Evolutionary conservation across 2,797 vertebrate species (phyloP), one percentile per base, ranked within the genome.

Genomic region (Hephaestus fuliginosus): DNA sequence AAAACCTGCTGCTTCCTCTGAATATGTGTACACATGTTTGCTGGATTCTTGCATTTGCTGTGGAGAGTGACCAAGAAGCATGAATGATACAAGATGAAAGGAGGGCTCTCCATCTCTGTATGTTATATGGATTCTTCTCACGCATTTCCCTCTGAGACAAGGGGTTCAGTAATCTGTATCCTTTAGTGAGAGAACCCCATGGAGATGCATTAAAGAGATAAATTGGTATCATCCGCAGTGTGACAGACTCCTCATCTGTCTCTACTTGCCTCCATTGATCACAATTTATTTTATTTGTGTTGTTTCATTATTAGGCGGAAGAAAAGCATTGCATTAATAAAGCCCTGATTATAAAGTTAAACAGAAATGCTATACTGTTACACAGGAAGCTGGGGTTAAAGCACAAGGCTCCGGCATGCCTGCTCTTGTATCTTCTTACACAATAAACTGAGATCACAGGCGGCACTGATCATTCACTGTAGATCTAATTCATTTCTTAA

Each of bases 131-230:
- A 94, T 94, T 95, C 94, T 89, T 93, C 93, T 95, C 94, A 94
- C 93, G 93, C 93, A 86, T 93, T 91, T 93, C 91, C 91, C 93
- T 93, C 85, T 81, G 93, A 94, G 92, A 95, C 92, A 88, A 94
- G 92, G 85, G 94, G 85, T 92, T 93, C 92, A 92, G 94, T 95
- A 95, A 96, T 96, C 93, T 95, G 93, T 95, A 96, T 95, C 94
- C 94, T 95, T 96, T 95, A 93, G 95, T 92, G 94, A 94, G 91
- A 94, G 94, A 95, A 95, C 94, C 95, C 95, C 92, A 92, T 94
- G 93, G 95, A 96, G 96, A 96, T 95, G 94, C 95, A 96, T 96
- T 96, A 96, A 95, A 95, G 95, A 96, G 96, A 96, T 96, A 94
- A 96, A 96, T 96, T 95, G 95, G 94, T 95, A 94, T 95, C 92